Base-by-base conservation (phyloP, 2,797 vertebrate genomes). In the Falco berigora region DNA sequence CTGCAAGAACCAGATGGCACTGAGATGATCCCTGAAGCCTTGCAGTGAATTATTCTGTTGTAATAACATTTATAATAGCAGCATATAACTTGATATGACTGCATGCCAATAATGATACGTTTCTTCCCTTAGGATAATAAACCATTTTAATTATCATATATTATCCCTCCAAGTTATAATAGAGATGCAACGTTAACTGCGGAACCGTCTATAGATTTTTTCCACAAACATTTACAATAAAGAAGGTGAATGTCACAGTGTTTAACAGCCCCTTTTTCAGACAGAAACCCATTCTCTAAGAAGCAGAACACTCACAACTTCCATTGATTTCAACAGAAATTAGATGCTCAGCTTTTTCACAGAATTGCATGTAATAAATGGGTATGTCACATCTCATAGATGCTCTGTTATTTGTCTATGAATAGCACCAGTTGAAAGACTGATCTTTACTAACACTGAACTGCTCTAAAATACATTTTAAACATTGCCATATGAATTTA, bases 371-470 rank as follows among this genome's bases (percentile, higher is more conserved):
- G 19, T 92, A 94, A 81, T 90, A 86, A 79, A 32, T 18, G 73
- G 69, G n/a, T 84, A 84, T 76, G 61, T 91, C 72, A 71, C 92
- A 86, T 91, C 78, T 74, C 89, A 78, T 46, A 64, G 75, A 91
- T 83, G 71, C 75, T 86, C 75, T 94, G 79, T 76, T 92, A 93
- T 95, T 96, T 94, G 56, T 78, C 63, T 82, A 16, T 88, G 62
- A 96, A 92, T 89, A 92, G 61, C 71, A 79, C 79, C 80, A 58
- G 50, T 72, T 90, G 73, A 79, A 94, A 81, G 53, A 78, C 72
- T 88, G 49, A 79, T 94, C 93, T 93, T 92, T 76, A 42, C 36
- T 80, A 86, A 47, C n/a, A 79, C 20, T 90, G 49, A 94, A 85
- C n/a, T 69, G 49, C 49, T 91, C 59, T 83, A 81, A 92, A 91